Conservation (phyloP, 2,113 vertebrate genomes). For the Phyllopteryx taeniolatus region DNA sequence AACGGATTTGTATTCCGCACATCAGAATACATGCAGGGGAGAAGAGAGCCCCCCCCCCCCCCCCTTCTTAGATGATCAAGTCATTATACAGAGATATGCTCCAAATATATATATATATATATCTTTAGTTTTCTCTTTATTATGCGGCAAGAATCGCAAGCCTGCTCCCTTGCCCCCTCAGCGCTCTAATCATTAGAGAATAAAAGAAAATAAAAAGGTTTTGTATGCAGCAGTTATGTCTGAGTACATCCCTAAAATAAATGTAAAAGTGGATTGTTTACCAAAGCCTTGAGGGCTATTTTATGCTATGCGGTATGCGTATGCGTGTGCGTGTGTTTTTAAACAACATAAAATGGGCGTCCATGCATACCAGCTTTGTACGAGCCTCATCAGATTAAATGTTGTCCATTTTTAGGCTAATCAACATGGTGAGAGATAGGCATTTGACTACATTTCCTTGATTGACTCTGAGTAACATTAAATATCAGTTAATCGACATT, state of each 20-base stretch:
- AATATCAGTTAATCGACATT: too few species aligned
- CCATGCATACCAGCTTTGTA: neutral
- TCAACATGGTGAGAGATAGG: too few species aligned
- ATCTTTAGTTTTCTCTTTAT: conserved; percentile 8
- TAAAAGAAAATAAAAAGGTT: conserved; percentile 33
- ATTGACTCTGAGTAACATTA: too few species aligned
- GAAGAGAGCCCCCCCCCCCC: neutral
- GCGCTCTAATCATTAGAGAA: conserved; percentile 38
- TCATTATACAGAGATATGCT: neutral
- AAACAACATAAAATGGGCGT: neutral
- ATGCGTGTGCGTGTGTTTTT: neutral
- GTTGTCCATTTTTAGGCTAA: neutral
- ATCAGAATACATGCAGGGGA: conserved; percentile 21
- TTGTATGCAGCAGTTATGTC: conserved; percentile 18
- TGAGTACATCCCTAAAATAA: conserved; percentile 25
- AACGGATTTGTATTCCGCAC: conserved; percentile 19
- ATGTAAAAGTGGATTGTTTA: conserved; percentile 24
- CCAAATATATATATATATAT: neutral
- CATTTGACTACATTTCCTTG: too few species aligned
- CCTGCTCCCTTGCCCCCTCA: conserved; percentile 23
- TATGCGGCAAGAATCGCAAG: conserved; percentile 33
- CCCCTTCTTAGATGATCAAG: conserved; percentile 4
- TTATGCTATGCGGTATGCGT: neutral
- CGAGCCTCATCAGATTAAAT: neutral
- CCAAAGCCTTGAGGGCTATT: conserved; percentile 19